Evolutionary conservation across 2,797 vertebrate species (phyloP).

Genomic region (Danio kyathit): DNA sequence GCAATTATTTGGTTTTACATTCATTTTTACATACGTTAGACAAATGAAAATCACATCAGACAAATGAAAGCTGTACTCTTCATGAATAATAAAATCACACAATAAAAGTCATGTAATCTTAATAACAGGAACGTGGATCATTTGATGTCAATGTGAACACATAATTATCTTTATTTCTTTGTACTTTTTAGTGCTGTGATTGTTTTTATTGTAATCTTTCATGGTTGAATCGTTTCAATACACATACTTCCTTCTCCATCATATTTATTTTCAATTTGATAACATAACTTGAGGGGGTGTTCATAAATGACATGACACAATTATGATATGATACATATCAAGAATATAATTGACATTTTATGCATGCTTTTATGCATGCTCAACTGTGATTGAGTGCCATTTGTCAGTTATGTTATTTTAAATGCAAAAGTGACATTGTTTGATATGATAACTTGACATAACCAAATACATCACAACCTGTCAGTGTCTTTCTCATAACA

Average conservation of each 20-base stretch:
- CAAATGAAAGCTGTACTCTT: constrained; percentile 12
- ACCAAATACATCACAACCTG: too few relatives aligned
- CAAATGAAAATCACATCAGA: constrained; percentile 33
- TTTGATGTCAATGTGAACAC: constrained; percentile 5
- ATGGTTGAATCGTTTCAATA: neutral
- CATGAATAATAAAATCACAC: constrained; percentile 13
- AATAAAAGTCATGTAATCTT: constrained; percentile 6
- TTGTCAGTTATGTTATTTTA: too few relatives aligned
- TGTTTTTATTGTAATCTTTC: neutral
- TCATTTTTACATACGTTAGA: constrained; percentile 36
- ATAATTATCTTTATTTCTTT: neutral
- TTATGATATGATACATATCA: too few relatives aligned
- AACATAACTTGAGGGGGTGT: too few relatives aligned
- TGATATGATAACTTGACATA: too few relatives aligned
- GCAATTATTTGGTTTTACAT: constrained; percentile 22
- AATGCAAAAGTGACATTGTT: too few relatives aligned
- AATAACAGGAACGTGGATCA: neutral
- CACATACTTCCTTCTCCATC: neutral
- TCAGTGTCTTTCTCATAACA: too few relatives aligned
- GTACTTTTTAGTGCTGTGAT: constrained; percentile 1
- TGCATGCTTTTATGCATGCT: too few relatives aligned
- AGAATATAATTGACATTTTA: too few relatives aligned
- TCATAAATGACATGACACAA: too few relatives aligned
- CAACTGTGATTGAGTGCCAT: too few relatives aligned
- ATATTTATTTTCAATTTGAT: neutral